Conservation (phyloP, 2,888 invertebrate genomes). For the Eupeodes luniger region DNA sequence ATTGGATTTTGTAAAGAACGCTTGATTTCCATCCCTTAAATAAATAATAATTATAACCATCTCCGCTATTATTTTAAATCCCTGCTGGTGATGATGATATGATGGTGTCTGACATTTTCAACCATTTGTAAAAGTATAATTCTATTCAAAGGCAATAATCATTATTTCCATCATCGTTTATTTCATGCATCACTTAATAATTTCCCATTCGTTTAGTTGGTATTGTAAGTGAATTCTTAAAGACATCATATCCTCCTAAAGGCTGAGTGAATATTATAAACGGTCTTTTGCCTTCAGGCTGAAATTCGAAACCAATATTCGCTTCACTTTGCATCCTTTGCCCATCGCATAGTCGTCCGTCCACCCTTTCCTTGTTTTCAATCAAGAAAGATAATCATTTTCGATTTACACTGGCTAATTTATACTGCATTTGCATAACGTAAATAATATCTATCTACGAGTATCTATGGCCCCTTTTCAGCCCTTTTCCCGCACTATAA, state of each 20-base stretch:
- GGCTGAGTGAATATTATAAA: neutral
- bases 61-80: no score
- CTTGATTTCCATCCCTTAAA: no score
- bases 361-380: slow-evolving; percentile 7
- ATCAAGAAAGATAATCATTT: slow-evolving; percentile 47
- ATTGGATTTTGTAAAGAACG: no score
- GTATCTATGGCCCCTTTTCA: no score
- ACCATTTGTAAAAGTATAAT: no score
- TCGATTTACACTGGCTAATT: slow-evolving; percentile 58
- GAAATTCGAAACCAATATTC: slow-evolving; percentile 47
- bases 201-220: no score
- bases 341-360: neutral
- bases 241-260: neutral
- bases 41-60: no score
- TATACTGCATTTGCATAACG: slow-evolving; percentile 57
- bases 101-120: no score
- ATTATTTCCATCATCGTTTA: no score
- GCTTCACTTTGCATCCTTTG: neutral
- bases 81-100: no score
- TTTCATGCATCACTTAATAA: no score
- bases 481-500: neutral
- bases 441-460: neutral
- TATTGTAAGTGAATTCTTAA: neutral
- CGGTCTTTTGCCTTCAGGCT: slow-evolving; percentile 31
- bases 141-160: no score